Evolutionary conservation across 2,113 vertebrate species (phyloP).

Genomic region (Octodon degus): DNA sequence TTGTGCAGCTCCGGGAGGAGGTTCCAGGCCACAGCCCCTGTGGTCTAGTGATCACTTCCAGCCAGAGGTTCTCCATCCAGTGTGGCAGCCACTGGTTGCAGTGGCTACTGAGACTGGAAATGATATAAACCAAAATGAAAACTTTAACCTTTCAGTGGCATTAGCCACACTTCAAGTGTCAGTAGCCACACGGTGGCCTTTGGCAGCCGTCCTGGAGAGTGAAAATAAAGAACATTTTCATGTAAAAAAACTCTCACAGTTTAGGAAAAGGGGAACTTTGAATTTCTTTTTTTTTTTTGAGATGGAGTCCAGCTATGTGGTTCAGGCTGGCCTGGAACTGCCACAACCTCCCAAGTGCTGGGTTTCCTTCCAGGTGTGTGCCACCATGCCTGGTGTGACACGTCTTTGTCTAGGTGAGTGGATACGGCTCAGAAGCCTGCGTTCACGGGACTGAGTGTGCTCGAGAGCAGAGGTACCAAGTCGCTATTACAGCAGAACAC

Average conservation of each 20-base stretch:
- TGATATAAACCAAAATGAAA: slow-evolving; percentile 11
- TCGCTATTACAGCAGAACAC: neutral
- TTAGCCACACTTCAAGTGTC: neutral
- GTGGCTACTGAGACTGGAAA: neutral
- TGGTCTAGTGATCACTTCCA: neutral
- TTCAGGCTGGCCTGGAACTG: neutral
- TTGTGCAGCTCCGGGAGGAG: neutral
- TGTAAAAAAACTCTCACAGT: neutral
- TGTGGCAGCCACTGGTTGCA: neutral
- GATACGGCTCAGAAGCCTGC: fast-evolving
- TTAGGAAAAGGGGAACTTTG: slow-evolving; percentile 7
- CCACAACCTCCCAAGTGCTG: neutral
- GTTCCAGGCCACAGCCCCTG: neutral
- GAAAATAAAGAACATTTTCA: neutral
- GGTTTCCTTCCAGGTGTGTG: neutral
- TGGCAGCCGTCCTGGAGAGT: neutral
- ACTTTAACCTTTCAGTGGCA: neutral
- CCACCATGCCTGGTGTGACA: neutral
- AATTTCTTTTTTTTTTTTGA: neutral
- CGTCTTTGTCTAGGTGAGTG: neutral
- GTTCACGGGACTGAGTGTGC: neutral
- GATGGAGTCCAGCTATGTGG: neutral
- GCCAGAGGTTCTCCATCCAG: neutral
- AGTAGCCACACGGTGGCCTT: neutral
- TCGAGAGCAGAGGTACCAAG: neutral